Percentiles rank a stretch among this genome's conserved stretches.
Evolutionary conservation across 2,113 vertebrate species (phyloP).

Genomic region (Periophthalmodon schlosseri): DNA sequence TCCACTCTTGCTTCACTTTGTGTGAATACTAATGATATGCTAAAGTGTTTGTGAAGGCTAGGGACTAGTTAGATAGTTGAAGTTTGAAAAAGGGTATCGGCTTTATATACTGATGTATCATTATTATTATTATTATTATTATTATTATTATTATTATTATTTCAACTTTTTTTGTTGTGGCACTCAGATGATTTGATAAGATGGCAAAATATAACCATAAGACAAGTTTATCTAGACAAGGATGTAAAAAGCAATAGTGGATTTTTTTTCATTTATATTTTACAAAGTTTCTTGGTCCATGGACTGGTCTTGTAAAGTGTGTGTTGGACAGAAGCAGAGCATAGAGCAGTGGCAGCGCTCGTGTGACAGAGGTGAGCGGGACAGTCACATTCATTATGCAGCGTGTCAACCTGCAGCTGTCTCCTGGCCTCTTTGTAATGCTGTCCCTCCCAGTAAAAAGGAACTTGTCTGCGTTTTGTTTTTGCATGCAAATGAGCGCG

Average conservation of each 20-base stretch:
- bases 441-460: constrained; percentile 27
- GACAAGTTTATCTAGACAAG: too few relatives aligned
- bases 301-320: constrained; percentile 10
- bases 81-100: too few relatives aligned
- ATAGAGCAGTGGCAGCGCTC: constrained; percentile 39
- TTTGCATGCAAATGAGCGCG: constrained; percentile 27
- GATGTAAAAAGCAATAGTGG: neutral
- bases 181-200: too few relatives aligned
- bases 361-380: constrained; percentile 42
- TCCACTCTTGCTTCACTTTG: too few relatives aligned
- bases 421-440: constrained; percentile 41
- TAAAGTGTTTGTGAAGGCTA: too few relatives aligned
- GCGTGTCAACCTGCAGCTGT: constrained; percentile 51
- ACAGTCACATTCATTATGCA: constrained; percentile 55
- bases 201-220: too few relatives aligned
- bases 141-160: too few relatives aligned
- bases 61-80: too few relatives aligned
- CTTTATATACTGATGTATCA: too few relatives aligned
- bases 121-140: too few relatives aligned
- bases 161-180: too few relatives aligned
- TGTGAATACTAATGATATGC: too few relatives aligned
- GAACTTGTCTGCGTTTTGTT: constrained; percentile 40
- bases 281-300: neutral
- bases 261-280: neutral
- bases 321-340: constrained; percentile 33